Base-by-base conservation (phyloP, 2,797 vertebrate genomes). In the Amblyopsis hoosieri region DNA sequence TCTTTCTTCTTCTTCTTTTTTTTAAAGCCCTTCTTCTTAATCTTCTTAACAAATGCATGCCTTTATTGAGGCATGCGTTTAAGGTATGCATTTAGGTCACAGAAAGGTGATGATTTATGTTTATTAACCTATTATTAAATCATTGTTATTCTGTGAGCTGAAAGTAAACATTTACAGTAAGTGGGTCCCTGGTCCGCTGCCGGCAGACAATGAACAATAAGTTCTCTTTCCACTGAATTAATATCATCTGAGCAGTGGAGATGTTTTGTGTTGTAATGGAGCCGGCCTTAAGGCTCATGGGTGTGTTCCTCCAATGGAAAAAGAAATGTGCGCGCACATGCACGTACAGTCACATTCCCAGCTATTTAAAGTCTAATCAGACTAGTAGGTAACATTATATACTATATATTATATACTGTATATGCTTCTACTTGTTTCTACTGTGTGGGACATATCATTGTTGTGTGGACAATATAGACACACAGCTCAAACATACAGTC, bases 311-410 rank as follows among this genome's bases (percentile, higher is more conserved):
- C 68, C 72, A 68, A 37, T 37, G 33, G 48, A 45, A 60, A 19
- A 49, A 19, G 48, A 53, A 12, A 42, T 13, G 50, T 9, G 31
- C 29, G 11, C 47, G 37, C 23, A 47, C 23, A 37, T 19, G 37
- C 57, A 57, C 37, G n/a, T 42, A 49, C 45, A 54, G 75, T 76
- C 67, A 79, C 77, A 91, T 89, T 87, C 84, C 84, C 80, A 86
- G 88, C 89, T 91, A 91, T 90, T 90, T 88, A 75, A 84, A 87
- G 80, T 60, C 58, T 51, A 52, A 66, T 54, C 67, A 33, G 45
- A 53, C 76, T 69, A 76, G 74, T 71, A 62, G 57, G 71, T 75
- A 66, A 81, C 78, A 72, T 74, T 78, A 65, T 64, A 55, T 74
- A 64, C 23, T 29, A 29, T 29, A 29, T 29, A 29, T 29, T 29